phyloP scores from a whole-genome alignment of 2,888 invertebrate genomes.

The Pyrochroa serraticornis region DNA sequence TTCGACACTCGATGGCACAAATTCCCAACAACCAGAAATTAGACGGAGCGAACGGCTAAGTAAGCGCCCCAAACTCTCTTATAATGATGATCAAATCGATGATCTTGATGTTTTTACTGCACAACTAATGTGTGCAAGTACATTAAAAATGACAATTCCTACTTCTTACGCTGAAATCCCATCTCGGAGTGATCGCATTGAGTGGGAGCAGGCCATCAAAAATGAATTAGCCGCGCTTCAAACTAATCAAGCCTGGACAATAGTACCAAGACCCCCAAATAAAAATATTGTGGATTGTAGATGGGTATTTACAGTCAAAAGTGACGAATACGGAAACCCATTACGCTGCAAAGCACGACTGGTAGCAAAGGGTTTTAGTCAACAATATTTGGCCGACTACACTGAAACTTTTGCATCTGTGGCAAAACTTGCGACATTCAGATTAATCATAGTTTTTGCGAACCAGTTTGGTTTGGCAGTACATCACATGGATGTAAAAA shows the following conservation, averaged over 20 bases:
- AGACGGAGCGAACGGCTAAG: too few species aligned
- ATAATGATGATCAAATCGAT: too few species aligned
- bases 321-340: conserved; percentile 11
- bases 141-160: not conserved
- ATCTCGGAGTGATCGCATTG: not conserved
- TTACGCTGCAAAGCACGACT: conserved; percentile 8
- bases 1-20: too few species aligned
- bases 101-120: too few species aligned
- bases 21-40: not conserved
- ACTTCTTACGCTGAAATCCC: not conserved
- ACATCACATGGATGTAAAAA: conserved; percentile 22
- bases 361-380: conserved; percentile 15
- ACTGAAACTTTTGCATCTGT: conserved; percentile 23
- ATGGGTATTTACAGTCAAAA: conserved; percentile 14
- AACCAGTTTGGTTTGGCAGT: conserved; percentile 11
- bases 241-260: conserved; percentile 18
- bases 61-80: too few species aligned
- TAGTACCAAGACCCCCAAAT: conserved; percentile 9
- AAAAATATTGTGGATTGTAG: conserved; percentile 19
- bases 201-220: conserved; percentile 14
- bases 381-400: conserved; percentile 11
- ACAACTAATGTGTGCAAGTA: not conserved
- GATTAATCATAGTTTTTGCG: conserved; percentile 10
- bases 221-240: conserved; percentile 12
- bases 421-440: conserved; percentile 11